These are phyloP conservation scores for Phyllotreta striolata DNA, from an alignment of 2,888 invertebrate genomes.

Conservation along the genomic window DNA sequence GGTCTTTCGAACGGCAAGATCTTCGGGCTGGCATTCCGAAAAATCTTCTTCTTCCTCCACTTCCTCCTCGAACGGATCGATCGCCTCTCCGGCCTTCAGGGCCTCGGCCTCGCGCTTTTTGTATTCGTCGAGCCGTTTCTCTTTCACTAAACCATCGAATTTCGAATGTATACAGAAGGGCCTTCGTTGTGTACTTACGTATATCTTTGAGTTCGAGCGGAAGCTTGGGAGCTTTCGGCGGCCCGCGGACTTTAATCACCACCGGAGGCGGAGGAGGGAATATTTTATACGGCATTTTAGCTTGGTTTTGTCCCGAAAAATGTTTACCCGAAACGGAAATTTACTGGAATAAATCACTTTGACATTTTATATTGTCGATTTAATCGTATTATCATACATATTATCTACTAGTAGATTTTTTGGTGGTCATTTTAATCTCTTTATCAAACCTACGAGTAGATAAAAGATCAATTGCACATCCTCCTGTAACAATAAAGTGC, in stretches of 20 bases:
- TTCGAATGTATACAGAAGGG: neutral
- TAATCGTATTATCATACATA: too few species aligned
- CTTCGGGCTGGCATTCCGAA: conserved; percentile 42
- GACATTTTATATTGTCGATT: too few species aligned
- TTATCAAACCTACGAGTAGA: too few species aligned
- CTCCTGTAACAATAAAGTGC: too few species aligned
- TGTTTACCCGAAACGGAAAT: too few species aligned
- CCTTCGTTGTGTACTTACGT: neutral
- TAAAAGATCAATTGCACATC: too few species aligned
- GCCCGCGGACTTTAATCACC: neutral
- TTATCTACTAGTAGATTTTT: too few species aligned
- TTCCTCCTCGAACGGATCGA: conserved; percentile 13
- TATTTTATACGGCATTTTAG: neutral
- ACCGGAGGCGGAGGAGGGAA: neutral
- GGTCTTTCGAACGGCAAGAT: conserved; percentile 52
- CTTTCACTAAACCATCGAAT: neutral
- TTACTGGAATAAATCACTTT: too few species aligned
- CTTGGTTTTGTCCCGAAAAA: too few species aligned
- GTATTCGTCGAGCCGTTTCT: neutral
- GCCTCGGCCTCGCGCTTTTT: neutral
- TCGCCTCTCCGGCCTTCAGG: neutral
- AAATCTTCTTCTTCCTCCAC: conserved; percentile 21
- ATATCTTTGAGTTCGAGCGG: neutral
- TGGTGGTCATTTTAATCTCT: too few species aligned
- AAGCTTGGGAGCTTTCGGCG: conserved; percentile 3